Evolutionary conservation across 2,113 vertebrate genomes (phyloP).

Genomic region (Clarias magur): DNA sequence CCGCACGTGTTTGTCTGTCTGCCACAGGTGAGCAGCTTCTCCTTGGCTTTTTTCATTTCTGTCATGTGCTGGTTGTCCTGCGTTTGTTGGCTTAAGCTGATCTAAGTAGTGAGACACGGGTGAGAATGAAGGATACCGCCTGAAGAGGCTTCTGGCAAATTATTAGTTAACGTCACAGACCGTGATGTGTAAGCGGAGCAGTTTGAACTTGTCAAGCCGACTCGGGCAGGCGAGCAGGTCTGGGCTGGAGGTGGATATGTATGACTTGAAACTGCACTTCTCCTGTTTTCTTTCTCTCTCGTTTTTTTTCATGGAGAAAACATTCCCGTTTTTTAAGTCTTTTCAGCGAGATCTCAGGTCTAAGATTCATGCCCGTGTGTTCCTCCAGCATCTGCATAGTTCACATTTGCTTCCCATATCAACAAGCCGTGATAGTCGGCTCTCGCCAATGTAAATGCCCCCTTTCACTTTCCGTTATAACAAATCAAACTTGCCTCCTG

Average conservation of each 20-base stretch:
- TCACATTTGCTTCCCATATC: slow-evolving; percentile 65
- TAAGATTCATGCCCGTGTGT: slow-evolving; percentile 40
- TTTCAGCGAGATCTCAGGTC: slow-evolving; percentile 15
- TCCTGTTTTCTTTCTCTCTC: neutral
- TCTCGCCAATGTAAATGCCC: slow-evolving; percentile 33
- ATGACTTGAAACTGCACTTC: neutral
- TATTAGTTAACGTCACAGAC: slow-evolving; percentile 11
- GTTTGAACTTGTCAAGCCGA: slow-evolving; percentile 27
- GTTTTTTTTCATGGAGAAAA: neutral
- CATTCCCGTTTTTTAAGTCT: neutral
- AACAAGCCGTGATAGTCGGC: slow-evolving; percentile 43
- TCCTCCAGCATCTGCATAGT: slow-evolving; percentile 60
- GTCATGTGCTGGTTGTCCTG: neutral
- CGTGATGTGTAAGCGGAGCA: slow-evolving; percentile 15
- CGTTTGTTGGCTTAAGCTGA: neutral
- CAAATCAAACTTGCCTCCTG: slow-evolving; percentile 46
- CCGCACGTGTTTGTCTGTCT: slow-evolving; percentile 15
- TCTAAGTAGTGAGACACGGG: neutral
- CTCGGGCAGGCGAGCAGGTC: slow-evolving; percentile 23
- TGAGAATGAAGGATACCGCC: neutral
- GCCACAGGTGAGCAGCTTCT: slow-evolving; percentile 28
- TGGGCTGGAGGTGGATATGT: slow-evolving; percentile 33
- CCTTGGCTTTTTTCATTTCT: neutral
- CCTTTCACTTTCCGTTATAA: slow-evolving; percentile 25
- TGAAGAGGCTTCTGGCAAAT: slow-evolving; percentile 21